A percentile compares a stretch with the other conserved stretches of the same genome.
Conservation (phyloP, 2,888 invertebrate genomes). For the Byasa hedistus region DNA sequence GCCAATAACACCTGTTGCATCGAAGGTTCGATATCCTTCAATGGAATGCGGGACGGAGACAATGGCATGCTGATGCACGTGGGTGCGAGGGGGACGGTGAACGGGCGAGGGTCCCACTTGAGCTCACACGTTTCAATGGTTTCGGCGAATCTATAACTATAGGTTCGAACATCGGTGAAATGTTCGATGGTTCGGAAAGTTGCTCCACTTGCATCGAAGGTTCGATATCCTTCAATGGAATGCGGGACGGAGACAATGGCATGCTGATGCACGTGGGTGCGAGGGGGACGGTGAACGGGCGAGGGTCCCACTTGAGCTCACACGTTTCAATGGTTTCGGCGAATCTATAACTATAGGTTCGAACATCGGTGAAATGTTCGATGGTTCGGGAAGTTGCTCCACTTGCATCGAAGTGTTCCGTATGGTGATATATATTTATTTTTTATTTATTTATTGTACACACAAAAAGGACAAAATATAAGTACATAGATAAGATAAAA, state of each 20-base stretch:
- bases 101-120: slow-evolving; percentile 67
- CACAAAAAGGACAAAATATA: too few species aligned
- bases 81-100: slow-evolving; percentile 45
- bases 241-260: slow-evolving; percentile 46
- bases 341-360: slow-evolving; percentile 72
- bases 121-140: slow-evolving; percentile 72
- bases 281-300: slow-evolving; percentile 50
- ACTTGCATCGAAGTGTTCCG: slow-evolving; percentile 33
- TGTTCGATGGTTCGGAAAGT: slow-evolving; percentile 36
- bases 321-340: slow-evolving; percentile 74
- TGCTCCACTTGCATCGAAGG: slow-evolving; percentile 63
- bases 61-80: slow-evolving; percentile 32
- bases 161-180: slow-evolving; percentile 60
- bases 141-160: slow-evolving; percentile 73
- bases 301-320: slow-evolving; percentile 69
- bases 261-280: slow-evolving; percentile 33
- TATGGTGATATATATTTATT: slow-evolving; percentile 6
- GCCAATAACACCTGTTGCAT: slow-evolving; percentile 77
- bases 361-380: slow-evolving; percentile 50
- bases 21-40: slow-evolving; percentile 78
- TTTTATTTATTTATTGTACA: too few species aligned
- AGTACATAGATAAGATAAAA: too few species aligned
- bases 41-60: slow-evolving; percentile 61
- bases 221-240: slow-evolving; percentile 79
- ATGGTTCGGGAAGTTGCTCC: slow-evolving; percentile 50